Percentiles rank a stretch among this genome's conserved stretches.
These are phyloP conservation scores for Hyposoter didymator DNA, from an alignment of 2,888 invertebrate genomes.

Conservation along the genomic window DNA sequence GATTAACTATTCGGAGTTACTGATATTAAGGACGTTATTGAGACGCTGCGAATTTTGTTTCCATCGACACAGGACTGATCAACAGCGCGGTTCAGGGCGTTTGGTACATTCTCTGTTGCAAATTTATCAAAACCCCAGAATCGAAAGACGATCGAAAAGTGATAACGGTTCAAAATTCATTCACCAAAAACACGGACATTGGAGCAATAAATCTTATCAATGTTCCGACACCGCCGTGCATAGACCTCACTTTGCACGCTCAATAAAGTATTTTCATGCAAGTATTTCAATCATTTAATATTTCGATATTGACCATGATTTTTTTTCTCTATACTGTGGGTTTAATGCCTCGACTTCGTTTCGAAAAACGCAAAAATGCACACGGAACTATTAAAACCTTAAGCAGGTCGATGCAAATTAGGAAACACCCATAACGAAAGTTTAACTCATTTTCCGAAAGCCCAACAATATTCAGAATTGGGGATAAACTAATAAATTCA, in stretches of 20 bases:
- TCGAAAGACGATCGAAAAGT: slow-evolving; percentile 63
- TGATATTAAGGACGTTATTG: background rate
- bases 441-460: too few relatives aligned
- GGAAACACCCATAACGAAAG: too few relatives aligned
- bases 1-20: background rate
- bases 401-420: too few relatives aligned
- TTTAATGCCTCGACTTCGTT: background rate
- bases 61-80: slow-evolving; percentile 74
- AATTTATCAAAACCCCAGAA: slow-evolving; percentile 71
- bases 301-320: background rate
- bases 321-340: background rate
- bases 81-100: slow-evolving; percentile 78
- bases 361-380: too few relatives aligned
- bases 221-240: slow-evolving; percentile 71
- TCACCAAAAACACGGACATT: slow-evolving; percentile 26
- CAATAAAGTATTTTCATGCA: slow-evolving; percentile 66
- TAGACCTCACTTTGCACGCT: slow-evolving; percentile 74
- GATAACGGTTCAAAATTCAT: slow-evolving; percentile 17
- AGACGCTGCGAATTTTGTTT: slow-evolving; percentile 16
- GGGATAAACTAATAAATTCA: too few relatives aligned
- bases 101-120: slow-evolving; percentile 77
- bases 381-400: too few relatives aligned
- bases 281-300: background rate
- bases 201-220: slow-evolving; percentile 74
- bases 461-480: too few relatives aligned